These are phyloP conservation scores for Selene dorsalis DNA, from an alignment of 2,797 vertebrate genomes.

Conservation along the genomic window DNA sequence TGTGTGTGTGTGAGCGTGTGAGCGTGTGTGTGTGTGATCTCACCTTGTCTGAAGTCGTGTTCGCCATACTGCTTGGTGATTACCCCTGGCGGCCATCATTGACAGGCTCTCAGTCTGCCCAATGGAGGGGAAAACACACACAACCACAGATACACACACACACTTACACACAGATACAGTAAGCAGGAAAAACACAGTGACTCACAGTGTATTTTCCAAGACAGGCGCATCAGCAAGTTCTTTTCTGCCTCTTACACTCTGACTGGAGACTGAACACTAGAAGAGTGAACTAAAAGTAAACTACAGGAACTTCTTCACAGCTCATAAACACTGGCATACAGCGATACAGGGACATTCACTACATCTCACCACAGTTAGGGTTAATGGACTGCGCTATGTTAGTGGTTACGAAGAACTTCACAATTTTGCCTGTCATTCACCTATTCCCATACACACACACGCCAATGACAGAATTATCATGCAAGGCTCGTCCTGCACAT, in stretches of 20 bases:
- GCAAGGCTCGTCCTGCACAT: no score
- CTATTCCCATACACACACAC: no score
- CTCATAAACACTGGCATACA: background rate
- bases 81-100: constrained; percentile 84
- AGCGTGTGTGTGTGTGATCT: constrained; percentile 1
- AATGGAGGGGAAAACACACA: background rate
- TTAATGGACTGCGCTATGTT: background rate
- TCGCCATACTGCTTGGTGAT: constrained; percentile 85
- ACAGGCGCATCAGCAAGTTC: background rate
- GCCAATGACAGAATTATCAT: no score
- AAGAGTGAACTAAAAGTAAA: constrained; percentile 3
- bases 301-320: constrained; percentile 6
- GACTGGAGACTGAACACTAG: constrained; percentile 14
- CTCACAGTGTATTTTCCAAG: constrained; percentile 15
- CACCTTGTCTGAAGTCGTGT: constrained; percentile 86
- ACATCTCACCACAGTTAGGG: background rate
- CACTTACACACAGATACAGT: background rate
- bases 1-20: background rate
- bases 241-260: constrained; percentile 15
- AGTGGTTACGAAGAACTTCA: background rate
- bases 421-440: background rate
- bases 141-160: background rate
- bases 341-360: background rate
- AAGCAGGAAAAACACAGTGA: constrained; percentile 15
- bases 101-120: constrained; percentile 85